Percentiles rank a stretch among this genome's conserved stretches.
Evolutionary conservation across 2,113 vertebrate species (phyloP).

Genomic region (Grus americana): DNA sequence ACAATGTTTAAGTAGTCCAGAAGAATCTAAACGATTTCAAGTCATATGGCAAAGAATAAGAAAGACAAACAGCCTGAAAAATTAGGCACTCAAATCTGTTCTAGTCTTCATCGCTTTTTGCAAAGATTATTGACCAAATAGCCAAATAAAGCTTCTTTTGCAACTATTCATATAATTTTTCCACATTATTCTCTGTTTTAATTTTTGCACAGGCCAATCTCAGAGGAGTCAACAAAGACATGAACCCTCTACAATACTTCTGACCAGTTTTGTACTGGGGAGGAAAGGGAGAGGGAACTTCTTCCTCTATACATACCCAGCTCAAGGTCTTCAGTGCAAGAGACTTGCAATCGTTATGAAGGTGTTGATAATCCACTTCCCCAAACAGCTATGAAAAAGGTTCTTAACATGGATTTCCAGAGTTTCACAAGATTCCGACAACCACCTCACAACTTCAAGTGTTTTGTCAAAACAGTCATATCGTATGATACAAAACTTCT

Average conservation of each 20-base stretch:
- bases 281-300: fast-evolving
- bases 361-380: not conserved
- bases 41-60: not conserved
- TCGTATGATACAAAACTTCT: not conserved
- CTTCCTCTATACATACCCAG: not conserved
- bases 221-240: not conserved
- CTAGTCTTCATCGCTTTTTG: not conserved
- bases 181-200: not conserved
- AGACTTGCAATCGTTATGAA: not conserved
- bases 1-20: not conserved
- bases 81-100: not conserved
- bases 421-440: not conserved
- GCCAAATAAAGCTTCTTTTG: not conserved
- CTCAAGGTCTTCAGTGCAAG: not conserved
- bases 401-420: not conserved
- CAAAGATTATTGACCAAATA: not conserved
- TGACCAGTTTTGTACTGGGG: not conserved
- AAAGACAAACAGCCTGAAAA: not conserved
- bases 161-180: not conserved
- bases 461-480: not conserved
- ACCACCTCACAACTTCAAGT: not conserved
- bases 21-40: not conserved
- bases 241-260: not conserved
- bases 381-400: not conserved
- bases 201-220: not conserved